A percentile compares a stretch with the other conserved stretches of the same genome.
Conservation (phyloP, 2,113 vertebrate species). For the Ceyx melanurus region DNA sequence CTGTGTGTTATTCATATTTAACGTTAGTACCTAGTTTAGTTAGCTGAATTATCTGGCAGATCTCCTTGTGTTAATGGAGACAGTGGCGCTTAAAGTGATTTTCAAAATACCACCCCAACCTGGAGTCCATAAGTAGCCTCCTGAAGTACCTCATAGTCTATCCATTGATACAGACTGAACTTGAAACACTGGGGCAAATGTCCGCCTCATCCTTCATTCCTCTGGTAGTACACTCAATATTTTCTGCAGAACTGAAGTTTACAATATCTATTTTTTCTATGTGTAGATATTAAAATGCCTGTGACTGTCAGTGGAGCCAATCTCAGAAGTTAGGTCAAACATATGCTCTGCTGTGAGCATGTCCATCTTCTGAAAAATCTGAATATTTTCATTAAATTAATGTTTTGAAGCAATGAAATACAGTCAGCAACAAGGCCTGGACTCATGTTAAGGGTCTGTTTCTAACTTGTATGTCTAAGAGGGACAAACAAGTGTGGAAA, state of each 20-base stretch:
- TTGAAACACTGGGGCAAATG: background rate
- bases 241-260: background rate
- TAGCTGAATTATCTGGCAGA: background rate
- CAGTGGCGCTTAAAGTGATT: background rate
- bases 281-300: background rate
- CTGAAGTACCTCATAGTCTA: background rate
- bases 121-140: background rate
- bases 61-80: background rate
- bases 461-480: background rate
- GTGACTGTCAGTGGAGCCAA: background rate
- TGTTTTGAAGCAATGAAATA: background rate
- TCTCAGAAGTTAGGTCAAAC: background rate
- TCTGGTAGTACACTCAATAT: background rate
- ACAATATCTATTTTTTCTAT: background rate
- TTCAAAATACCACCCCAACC: background rate
- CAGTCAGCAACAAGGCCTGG: rapidly evolving
- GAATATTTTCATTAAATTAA: background rate
- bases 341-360: background rate
- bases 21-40: background rate
- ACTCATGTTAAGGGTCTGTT: background rate
- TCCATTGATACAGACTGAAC: background rate
- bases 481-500: rapidly evolving
- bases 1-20: background rate
- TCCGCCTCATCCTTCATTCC: background rate
- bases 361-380: background rate